Base-by-base conservation (phyloP, 2,888 invertebrate genomes). In the Drosophila phalerata region DNA sequence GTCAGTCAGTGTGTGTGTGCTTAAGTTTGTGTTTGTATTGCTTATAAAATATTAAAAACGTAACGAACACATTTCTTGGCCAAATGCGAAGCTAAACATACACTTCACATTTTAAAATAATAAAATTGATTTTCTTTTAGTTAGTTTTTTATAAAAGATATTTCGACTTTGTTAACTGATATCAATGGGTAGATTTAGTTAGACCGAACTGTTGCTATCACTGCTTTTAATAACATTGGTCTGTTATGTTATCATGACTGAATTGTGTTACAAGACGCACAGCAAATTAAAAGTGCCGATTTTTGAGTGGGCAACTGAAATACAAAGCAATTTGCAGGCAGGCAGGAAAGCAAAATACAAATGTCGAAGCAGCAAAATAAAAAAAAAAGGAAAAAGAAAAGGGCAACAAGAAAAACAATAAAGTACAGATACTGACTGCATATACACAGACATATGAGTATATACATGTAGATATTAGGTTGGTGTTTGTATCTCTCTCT, bases 41-140 rank as follows among this genome's bases (percentile, higher is more conserved):
- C 74, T 72, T 69, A 81, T 86, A 81, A 71, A 86, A 77, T 77
- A 79, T 77, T 83, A 53, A 83, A 83, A 66, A 74, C 49, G 38
- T 56, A 49, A 19, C 43, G 13, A 55, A 34, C 56, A 62, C 11
- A 15, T 51, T 47, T 30, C 1, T 37, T 56, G 9, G 13, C 28
- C 8, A 13, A 62, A 13, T 34, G 9, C 67, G 68, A 71, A 48
- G 11, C 6, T 22, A 10, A n/a, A 9, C 5, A 61, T 64, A 73
- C 77, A 17, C 73, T 76, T 19, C 15, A 32, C n/a, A 22, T 17
- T 40, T 3, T 22, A n/a, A n/a, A n/a, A n/a, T n/a, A n/a, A n/a
- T 30, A 19, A n/a, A 17, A 30, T 8, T 19, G 15, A 6, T n/a
- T 5, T 15, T 17, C 5, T 49, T 17, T 49, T 19, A 34, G 4